These are phyloP conservation scores for Nothocercus julius DNA, from an alignment of 2,113 vertebrate species.

Conservation along the genomic window DNA sequence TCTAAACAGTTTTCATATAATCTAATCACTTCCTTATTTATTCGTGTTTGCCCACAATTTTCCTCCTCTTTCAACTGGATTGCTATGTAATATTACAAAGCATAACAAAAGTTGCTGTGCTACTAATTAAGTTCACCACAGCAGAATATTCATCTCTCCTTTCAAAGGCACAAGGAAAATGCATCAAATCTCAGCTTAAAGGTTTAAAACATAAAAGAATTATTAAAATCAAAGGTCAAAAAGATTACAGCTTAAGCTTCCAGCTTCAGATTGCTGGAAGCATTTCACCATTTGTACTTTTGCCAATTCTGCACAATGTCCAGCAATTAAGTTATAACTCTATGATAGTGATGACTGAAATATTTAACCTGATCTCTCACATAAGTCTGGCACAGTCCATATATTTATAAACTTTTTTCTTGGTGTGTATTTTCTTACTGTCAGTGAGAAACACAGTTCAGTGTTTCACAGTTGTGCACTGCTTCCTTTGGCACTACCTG, in stretches of 20 bases:
- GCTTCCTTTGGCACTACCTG: background rate
- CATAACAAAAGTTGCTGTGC: conserved; percentile 20
- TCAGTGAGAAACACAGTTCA: too few relatives aligned
- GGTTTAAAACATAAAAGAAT: background rate
- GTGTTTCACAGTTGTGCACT: background rate
- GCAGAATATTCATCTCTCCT: background rate
- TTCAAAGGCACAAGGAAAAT: conserved; percentile 1
- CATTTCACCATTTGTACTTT: background rate
- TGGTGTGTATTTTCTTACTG: background rate
- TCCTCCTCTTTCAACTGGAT: conserved; percentile 10
- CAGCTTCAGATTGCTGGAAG: background rate
- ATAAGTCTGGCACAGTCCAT: background rate
- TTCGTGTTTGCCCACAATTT: conserved; percentile 33
- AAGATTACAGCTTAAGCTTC: background rate
- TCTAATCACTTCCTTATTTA: conserved; percentile 57
- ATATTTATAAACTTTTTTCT: background rate
- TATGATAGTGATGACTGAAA: background rate
- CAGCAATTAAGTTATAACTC: background rate
- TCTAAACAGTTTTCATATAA: conserved; percentile 53
- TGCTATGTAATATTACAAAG: conserved; percentile 27
- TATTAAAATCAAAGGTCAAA: background rate
- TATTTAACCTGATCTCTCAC: background rate
- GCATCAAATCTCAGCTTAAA: background rate
- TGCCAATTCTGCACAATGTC: background rate
- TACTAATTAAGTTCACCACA: conserved; percentile 4